A percentile compares a stretch with the other conserved stretches of the same genome.
phyloP scores from a whole-genome alignment of 2,113 vertebrate species.

The Takifugu bimaculatus region DNA sequence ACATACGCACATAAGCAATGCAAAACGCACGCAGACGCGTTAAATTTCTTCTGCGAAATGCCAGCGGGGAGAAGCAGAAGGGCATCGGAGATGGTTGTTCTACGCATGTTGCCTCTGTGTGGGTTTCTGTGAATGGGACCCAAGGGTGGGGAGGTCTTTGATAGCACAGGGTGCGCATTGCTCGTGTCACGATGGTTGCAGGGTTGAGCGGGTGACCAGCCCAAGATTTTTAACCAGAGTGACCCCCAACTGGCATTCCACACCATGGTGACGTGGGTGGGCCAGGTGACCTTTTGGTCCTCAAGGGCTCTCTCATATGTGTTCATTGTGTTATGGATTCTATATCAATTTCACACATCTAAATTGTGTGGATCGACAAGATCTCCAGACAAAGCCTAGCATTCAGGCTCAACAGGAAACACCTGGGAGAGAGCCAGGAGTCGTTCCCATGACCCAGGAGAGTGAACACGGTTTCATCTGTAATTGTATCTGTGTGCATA shows the following conservation, averaged over 20 bases:
- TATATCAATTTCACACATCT: constrained; percentile 60
- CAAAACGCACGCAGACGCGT: constrained; percentile 24
- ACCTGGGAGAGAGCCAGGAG: constrained; percentile 2
- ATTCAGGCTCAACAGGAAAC: not conserved
- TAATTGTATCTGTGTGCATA: not conserved
- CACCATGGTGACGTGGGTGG: constrained; percentile 69
- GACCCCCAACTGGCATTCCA: constrained; percentile 59
- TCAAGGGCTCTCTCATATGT: constrained; percentile 39
- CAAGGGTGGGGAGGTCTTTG: constrained; percentile 50
- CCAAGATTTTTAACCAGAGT: constrained; percentile 45
- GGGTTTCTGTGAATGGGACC: constrained; percentile 64
- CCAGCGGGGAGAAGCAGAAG: constrained; percentile 59
- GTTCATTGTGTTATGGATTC: constrained; percentile 55
- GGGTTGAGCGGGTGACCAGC: constrained; percentile 46
- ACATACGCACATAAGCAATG: constrained; percentile 22
- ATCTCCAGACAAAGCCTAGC: not conserved
- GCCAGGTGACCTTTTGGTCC: constrained; percentile 67
- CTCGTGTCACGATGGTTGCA: constrained; percentile 54
- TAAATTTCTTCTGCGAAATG: constrained; percentile 59
- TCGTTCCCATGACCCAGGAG: not conserved
- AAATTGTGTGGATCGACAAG: constrained; percentile 31
- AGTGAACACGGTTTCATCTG: not conserved
- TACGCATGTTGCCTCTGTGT: constrained; percentile 58
- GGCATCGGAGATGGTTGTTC: constrained; percentile 68
- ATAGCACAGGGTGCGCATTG: constrained; percentile 60